Evolutionary conservation across 2,113 vertebrate species (phyloP), one percentile per base, ranked within the genome.

Genomic region (Sialia sialis): DNA sequence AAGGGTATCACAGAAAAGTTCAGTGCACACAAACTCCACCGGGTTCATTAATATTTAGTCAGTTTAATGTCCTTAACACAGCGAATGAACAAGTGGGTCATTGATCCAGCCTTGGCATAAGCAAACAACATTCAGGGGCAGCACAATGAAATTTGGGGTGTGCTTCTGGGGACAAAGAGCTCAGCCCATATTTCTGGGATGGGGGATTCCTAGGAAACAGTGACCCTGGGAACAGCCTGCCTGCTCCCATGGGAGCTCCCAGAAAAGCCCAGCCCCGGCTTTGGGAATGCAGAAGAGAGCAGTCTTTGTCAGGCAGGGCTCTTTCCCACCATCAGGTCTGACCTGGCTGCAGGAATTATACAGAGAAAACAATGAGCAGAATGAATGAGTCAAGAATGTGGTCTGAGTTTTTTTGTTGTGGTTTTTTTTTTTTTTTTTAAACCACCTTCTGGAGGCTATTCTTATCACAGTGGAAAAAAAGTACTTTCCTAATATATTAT

Each of bases 291-390:
- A 6, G 18, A 18, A 49, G 87, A 95, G 87, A 95, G 49, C 8
- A 10, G 38, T 87, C 84, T 95, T 96, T 95, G 93, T 95, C 22
- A 67, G 16, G 4, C 75, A 36, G 27, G 63, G 20, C 82, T 55
- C 67, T 85, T 94, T 94, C 96, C 94, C 94, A 96, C 91, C 95
- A 93, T 84, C 81, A 51, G 87, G 89, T 93, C 89, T 95, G 95
- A 79, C 93, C 91, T 73, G 84, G 84, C 38, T 77, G 84, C 63
- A 90, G 67, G 81, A 93, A 77, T 82, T 62, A 46, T 0, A 54
- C 44, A 20, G n/a, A 0, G 27, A 16, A 38, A 44, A 69, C 86
- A 78, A 75, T 7, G 30, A 72, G 70, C 49, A 68, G 72, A 55
- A 85, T 63, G 21, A 91, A 90, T 34, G 67, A 63, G 10, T 34